Evolutionary conservation across 2,888 invertebrate species (phyloP).

Genomic region (Pristionchus japonicus): DNA sequence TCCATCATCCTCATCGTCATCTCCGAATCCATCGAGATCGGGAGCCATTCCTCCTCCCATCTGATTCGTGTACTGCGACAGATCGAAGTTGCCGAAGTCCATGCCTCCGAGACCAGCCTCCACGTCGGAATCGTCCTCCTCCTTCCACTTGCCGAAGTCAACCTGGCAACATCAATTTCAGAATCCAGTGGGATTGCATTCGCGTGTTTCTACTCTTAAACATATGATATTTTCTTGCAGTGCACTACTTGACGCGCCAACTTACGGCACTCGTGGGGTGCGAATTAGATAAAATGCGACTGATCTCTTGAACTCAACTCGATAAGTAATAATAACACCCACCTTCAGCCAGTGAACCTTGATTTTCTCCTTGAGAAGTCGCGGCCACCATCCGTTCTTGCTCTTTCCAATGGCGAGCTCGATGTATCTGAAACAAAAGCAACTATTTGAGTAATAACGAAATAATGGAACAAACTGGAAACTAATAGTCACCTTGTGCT

Average conservation of each 20-base stretch:
- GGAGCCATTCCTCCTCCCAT: conserved; percentile 49
- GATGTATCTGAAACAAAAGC: conserved; percentile 74
- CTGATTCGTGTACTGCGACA: conserved; percentile 59
- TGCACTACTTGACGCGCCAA: too few species aligned
- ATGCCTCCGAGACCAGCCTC: conserved; percentile 79
- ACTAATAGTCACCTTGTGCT: background rate
- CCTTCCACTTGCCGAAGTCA: conserved; percentile 97
- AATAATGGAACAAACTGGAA: conserved; percentile 51
- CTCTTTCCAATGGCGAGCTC: conserved; percentile 76
- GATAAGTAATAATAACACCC: conserved; percentile 76
- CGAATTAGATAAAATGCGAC: too few species aligned
- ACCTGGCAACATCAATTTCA: conserved; percentile 79
- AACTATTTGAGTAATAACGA: conserved; percentile 59
- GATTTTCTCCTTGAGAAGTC: conserved; percentile 75
- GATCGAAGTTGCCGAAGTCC: conserved; percentile 49
- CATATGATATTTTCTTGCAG: too few species aligned
- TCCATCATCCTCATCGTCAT: conserved; percentile 56
- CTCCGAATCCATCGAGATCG: conserved; percentile 55
- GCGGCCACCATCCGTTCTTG: conserved; percentile 77
- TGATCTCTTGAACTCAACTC: conserved; percentile 78
- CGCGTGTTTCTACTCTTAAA: too few species aligned
- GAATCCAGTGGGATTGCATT: too few species aligned
- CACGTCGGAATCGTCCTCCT: conserved; percentile 90
- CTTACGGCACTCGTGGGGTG: too few species aligned
- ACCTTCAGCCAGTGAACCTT: conserved; percentile 76